phyloP scores from a whole-genome alignment of 2,888 invertebrate genomes.

The Coelinius sp. region DNA sequence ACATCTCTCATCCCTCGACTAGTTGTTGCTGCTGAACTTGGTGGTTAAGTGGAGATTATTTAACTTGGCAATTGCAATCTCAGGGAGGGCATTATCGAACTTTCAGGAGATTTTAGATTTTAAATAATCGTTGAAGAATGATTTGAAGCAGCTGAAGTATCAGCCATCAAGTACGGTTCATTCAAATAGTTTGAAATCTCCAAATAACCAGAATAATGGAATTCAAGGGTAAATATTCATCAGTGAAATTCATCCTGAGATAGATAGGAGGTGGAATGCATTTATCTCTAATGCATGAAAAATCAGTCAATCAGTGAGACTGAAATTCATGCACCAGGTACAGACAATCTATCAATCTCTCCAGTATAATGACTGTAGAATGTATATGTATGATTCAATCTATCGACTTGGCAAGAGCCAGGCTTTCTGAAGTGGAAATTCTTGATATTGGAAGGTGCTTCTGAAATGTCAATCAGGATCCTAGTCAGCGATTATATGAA shows the following conservation, averaged over 20 bases:
- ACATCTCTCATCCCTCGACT: neutral
- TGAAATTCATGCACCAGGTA: neutral
- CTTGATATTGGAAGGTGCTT: slow-evolving; percentile 8
- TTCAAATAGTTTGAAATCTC: neutral
- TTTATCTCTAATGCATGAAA: neutral
- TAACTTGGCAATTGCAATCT: neutral
- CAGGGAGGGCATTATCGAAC: neutral
- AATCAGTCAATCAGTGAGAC: neutral
- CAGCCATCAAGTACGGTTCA: neutral
- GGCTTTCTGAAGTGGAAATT: slow-evolving; percentile 34
- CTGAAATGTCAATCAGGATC: slow-evolving; percentile 38
- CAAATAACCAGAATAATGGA: neutral
- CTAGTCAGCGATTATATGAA: slow-evolving; percentile 45
- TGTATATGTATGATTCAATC: neutral
- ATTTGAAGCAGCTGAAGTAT: neutral
- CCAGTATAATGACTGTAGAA: neutral
- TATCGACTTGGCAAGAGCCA: slow-evolving; percentile 34
- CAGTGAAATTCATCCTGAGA: neutral
- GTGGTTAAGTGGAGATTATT: neutral
- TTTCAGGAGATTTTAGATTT: too few relatives aligned
- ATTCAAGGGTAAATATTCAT: neutral
- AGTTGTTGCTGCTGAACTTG: neutral
- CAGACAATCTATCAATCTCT: neutral
- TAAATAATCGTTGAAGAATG: neutral
- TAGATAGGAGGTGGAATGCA: neutral